phyloP scores from a whole-genome alignment of 2,888 invertebrate species.

The Maniola hyperantus region DNA sequence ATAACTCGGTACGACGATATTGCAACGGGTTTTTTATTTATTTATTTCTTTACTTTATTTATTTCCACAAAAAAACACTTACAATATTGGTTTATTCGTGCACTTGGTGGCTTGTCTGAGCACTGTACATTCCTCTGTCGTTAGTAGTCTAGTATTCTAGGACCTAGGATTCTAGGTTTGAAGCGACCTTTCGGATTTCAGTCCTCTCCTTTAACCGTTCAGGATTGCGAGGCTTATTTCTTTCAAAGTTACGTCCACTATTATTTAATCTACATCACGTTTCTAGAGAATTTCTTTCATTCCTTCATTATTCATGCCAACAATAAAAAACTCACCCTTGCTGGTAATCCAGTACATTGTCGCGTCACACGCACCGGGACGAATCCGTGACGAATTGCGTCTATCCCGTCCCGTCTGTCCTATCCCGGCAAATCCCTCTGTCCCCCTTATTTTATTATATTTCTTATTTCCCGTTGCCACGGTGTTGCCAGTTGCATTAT shows the following conservation, averaged over 20 bases:
- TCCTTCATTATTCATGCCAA: slow-evolving; percentile 16
- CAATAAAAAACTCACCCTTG: slow-evolving; percentile 36
- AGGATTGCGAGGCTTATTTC: too few relatives aligned
- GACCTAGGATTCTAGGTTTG: too few relatives aligned
- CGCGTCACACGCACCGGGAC: slow-evolving; percentile 56
- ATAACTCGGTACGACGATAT: too few relatives aligned
- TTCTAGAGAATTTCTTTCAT: slow-evolving; percentile 8
- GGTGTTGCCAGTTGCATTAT: slow-evolving; percentile 59
- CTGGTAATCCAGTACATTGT: slow-evolving; percentile 45
- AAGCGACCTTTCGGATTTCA: too few relatives aligned
- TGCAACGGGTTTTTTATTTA: too few relatives aligned
- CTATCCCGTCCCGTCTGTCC: slow-evolving; percentile 44
- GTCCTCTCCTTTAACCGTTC: too few relatives aligned
- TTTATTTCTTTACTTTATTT: too few relatives aligned
- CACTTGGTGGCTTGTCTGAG: too few relatives aligned
- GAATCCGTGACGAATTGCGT: slow-evolving; percentile 72
- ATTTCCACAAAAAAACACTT: too few relatives aligned
- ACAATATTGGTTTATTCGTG: too few relatives aligned
- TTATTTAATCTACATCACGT: slow-evolving; percentile 5
- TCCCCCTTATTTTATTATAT: slow-evolving; percentile 63
- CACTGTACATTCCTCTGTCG: too few relatives aligned
- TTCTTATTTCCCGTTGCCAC: slow-evolving; percentile 46
- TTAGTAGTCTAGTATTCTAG: too few relatives aligned
- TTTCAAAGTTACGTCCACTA: background rate
- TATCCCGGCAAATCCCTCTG: slow-evolving; percentile 47